Conservation (phyloP, 2,797 vertebrate genomes). For the Sitta carolinensis region DNA sequence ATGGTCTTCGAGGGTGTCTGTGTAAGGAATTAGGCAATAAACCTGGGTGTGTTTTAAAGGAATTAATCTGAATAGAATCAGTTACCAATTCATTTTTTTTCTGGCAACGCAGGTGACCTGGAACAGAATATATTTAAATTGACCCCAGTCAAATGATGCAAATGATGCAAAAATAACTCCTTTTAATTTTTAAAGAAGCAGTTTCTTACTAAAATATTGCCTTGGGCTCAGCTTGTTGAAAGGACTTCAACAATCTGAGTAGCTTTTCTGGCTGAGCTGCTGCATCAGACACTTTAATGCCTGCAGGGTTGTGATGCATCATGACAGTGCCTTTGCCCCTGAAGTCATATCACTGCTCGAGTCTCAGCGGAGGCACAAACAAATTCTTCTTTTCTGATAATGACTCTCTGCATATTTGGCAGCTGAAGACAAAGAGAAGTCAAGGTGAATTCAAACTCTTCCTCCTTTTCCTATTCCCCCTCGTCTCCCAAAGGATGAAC, state of each 20-base stretch:
- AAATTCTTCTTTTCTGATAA: slow-evolving; percentile 23
- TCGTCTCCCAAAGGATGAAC: background rate
- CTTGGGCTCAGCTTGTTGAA: slow-evolving; percentile 35
- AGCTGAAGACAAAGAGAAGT: slow-evolving; percentile 17
- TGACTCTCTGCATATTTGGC: slow-evolving; percentile 1
- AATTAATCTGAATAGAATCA: background rate
- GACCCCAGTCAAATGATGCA: slow-evolving; percentile 19
- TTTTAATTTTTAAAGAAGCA: slow-evolving; percentile 55
- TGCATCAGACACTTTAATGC: background rate
- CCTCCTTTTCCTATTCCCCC: background rate
- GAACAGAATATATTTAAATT: background rate
- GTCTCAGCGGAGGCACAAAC: slow-evolving; percentile 12
- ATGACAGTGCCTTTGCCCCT: slow-evolving; percentile 28
- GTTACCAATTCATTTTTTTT: background rate
- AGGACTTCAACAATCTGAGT: background rate
- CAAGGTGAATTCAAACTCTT: slow-evolving; percentile 9
- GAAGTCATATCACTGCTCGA: background rate
- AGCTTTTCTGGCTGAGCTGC: slow-evolving; percentile 40
- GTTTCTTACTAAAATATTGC: slow-evolving; percentile 34
- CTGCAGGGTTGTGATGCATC: slow-evolving; percentile 34
- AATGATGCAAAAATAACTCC: slow-evolving; percentile 17
- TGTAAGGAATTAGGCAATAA: background rate
- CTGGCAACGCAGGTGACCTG: background rate
- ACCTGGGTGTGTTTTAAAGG: background rate
- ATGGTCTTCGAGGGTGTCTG: background rate